Conservation (phyloP, 2,113 vertebrate genomes). For the Mirza zaza region DNA sequence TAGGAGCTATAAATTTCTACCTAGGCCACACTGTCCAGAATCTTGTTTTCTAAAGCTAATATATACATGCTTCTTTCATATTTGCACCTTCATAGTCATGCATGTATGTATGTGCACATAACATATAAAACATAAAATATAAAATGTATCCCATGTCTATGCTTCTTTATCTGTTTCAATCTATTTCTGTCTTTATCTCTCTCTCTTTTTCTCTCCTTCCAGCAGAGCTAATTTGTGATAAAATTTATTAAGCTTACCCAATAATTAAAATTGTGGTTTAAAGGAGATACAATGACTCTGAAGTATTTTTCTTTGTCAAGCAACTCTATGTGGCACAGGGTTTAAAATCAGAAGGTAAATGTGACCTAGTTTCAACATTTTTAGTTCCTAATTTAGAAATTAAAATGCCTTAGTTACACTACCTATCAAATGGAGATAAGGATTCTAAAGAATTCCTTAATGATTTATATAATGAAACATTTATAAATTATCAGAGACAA, state of each 20-base stretch:
- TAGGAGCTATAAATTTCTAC: neutral
- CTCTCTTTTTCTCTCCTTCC: neutral
- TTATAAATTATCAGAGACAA: conserved; percentile 27
- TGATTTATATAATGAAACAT: conserved; percentile 34
- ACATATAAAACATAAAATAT: neutral
- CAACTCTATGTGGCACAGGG: neutral
- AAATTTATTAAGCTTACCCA: neutral
- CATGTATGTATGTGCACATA: neutral
- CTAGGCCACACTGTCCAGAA: neutral
- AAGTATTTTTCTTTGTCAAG: neutral
- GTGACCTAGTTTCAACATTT: conserved; percentile 45
- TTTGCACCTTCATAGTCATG: neutral
- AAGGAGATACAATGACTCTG: neutral
- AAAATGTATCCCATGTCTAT: neutral
- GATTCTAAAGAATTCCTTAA: conserved; percentile 4
- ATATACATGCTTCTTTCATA: neutral
- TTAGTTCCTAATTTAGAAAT: conserved; percentile 46
- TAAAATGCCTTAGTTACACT: neutral
- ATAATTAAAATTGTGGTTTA: neutral
- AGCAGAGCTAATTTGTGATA: neutral
- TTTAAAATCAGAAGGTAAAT: neutral
- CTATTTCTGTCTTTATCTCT: neutral
- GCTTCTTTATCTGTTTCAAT: neutral
- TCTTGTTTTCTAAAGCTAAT: neutral
- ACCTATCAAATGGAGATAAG: conserved; percentile 32